Percentiles rank a stretch among this genome's conserved stretches.
Conservation (phyloP, 2,113 vertebrate species). For the Poicephalus gulielmi region DNA sequence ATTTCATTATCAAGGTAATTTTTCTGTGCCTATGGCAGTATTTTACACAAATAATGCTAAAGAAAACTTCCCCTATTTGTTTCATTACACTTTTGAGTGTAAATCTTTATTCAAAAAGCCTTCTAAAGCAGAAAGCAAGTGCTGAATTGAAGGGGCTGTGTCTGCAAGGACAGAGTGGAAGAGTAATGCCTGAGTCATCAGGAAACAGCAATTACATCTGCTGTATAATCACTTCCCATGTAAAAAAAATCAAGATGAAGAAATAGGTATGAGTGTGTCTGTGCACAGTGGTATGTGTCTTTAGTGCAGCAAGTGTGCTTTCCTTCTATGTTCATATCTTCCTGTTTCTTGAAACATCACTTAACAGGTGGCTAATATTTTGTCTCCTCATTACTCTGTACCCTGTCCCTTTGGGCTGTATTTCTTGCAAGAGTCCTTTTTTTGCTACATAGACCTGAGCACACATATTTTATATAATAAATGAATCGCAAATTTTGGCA, state of each 20-base stretch:
- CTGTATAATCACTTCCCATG: background rate
- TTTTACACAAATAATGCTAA: constrained; percentile 31
- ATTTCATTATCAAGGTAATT: constrained; percentile 37
- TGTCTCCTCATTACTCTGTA: background rate
- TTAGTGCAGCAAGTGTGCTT: background rate
- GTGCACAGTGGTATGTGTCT: background rate
- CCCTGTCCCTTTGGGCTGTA: background rate
- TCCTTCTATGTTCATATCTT: background rate
- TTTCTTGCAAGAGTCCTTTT: background rate
- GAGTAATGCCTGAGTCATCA: background rate
- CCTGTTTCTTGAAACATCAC: background rate
- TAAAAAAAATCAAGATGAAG: background rate
- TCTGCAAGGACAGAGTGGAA: background rate
- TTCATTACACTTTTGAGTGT: background rate
- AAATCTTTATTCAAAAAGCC: constrained; percentile 10
- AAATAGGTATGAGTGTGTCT: background rate
- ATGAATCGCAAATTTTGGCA: background rate
- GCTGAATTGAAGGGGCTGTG: background rate
- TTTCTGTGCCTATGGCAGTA: constrained; percentile 7
- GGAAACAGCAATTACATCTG: background rate
- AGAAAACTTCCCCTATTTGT: constrained; percentile 9
- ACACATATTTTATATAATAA: background rate
- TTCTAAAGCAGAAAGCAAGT: background rate
- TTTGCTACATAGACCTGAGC: background rate
- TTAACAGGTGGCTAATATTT: background rate